Conservation (phyloP, 30 jellyfish, hydroid and myxozoan species). For the Mastigias papua region DNA sequence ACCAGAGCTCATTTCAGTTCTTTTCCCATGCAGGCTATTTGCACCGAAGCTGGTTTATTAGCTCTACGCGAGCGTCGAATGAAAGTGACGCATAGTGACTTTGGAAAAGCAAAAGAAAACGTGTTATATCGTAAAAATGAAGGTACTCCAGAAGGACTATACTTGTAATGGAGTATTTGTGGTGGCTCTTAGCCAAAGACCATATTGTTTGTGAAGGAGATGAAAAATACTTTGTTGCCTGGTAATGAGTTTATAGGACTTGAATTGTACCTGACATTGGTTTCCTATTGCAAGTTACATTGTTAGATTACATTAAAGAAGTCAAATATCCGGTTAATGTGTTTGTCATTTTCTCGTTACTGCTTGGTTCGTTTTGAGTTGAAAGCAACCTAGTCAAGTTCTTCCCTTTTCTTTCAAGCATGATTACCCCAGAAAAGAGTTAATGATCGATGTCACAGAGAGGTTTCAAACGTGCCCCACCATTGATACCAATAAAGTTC, state of each 20-base stretch:
- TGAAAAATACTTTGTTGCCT: neutral
- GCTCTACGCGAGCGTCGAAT: conserved; percentile 98
- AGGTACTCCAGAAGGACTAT: conserved; percentile 97
- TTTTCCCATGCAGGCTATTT: conserved; percentile 79
- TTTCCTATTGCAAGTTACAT: neutral
- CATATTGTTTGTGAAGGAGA: neutral
- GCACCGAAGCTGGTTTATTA: conserved; percentile 98
- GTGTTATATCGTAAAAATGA: conserved; percentile 95
- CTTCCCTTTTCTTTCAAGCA: too few species aligned
- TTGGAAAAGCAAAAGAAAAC: conserved; percentile 95
- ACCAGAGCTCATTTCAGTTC: neutral
- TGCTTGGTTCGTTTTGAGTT: too few species aligned
- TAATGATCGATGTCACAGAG: too few species aligned
- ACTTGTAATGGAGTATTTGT: conserved; percentile 41
- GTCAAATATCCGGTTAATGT: too few species aligned
- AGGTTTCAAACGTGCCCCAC: too few species aligned
- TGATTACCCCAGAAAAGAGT: too few species aligned
- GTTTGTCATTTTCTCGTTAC: too few species aligned
- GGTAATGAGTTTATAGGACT: neutral
- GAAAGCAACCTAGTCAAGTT: too few species aligned
- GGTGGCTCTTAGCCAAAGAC: neutral
- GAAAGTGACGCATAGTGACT: conserved; percentile 93
- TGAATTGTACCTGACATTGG: neutral
- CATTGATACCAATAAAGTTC: too few species aligned
- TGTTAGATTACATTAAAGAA: too few species aligned